Conservation (phyloP, 2,113 vertebrate genomes). For the Percopsis transmontana region DNA sequence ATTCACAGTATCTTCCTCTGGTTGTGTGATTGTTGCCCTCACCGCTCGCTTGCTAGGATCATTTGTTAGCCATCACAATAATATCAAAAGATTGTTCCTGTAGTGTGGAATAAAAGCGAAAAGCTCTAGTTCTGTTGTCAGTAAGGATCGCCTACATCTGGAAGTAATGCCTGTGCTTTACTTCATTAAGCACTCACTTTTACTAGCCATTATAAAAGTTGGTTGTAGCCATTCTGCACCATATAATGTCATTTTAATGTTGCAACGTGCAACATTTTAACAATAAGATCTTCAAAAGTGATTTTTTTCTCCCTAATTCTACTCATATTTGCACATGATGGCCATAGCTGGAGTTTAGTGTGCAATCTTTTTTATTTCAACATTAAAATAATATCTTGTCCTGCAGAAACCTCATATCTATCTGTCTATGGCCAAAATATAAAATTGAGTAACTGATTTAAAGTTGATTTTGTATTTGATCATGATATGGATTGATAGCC, state of each 20-base stretch:
- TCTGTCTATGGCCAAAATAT: neutral
- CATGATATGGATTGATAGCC: neutral
- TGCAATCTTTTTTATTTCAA: constrained; percentile 13
- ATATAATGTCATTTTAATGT: neutral
- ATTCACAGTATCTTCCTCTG: too few species aligned
- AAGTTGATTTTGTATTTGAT: neutral
- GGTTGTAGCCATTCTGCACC: too few species aligned
- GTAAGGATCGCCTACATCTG: neutral
- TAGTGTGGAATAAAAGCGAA: neutral
- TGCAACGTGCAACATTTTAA: neutral
- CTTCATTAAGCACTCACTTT: too few species aligned
- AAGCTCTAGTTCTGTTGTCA: neutral
- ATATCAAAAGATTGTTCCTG: neutral
- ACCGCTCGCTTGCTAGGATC: neutral
- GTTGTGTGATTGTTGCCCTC: constrained; percentile 24
- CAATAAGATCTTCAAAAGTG: neutral
- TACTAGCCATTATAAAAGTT: too few species aligned
- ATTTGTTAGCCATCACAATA: neutral
- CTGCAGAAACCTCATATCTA: neutral
- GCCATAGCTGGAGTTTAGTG: constrained; percentile 36
- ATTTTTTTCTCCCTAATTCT: constrained; percentile 18
- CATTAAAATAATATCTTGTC: constrained; percentile 27
- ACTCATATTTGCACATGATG: constrained; percentile 50
- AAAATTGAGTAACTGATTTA: neutral
- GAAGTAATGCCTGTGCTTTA: too few species aligned